Percentiles rank a stretch among this genome's conserved stretches.
Evolutionary conservation across 2,113 vertebrate genomes (phyloP).

Genomic region (Emydura subglobosa): DNA sequence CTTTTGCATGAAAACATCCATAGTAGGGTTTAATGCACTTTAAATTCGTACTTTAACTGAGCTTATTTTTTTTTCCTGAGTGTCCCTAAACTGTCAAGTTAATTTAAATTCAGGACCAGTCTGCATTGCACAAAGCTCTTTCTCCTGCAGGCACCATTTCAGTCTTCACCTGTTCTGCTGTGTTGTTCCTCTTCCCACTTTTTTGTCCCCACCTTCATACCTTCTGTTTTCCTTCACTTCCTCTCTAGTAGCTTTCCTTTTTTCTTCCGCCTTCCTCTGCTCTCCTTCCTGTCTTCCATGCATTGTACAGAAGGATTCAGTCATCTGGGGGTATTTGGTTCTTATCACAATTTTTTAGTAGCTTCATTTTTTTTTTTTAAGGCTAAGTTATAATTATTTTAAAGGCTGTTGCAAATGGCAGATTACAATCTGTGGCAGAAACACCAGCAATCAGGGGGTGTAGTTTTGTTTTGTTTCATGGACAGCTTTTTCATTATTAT

Average conservation of each 20-base stretch:
- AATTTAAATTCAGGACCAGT: background rate
- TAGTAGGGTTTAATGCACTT: background rate
- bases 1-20: background rate
- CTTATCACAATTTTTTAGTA: background rate
- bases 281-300: background rate
- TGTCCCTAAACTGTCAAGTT: background rate
- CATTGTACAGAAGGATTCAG: background rate
- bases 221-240: background rate
- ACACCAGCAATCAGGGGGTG: background rate
- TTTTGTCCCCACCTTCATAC: background rate
- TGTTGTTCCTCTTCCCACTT: background rate
- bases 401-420: background rate
- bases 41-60: background rate
- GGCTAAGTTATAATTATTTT: background rate
- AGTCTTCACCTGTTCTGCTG: fast-evolving
- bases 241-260: background rate
- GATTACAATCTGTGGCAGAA: background rate
- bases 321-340: background rate
- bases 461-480: background rate
- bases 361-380: background rate
- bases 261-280: background rate
- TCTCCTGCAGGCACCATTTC: background rate
- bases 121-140: background rate
- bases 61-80: background rate
- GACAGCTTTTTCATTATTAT: background rate